A percentile compares a stretch with the other conserved stretches of the same genome.
Conservation (phyloP, 2,888 invertebrate genomes). For the Papilio gigon region DNA sequence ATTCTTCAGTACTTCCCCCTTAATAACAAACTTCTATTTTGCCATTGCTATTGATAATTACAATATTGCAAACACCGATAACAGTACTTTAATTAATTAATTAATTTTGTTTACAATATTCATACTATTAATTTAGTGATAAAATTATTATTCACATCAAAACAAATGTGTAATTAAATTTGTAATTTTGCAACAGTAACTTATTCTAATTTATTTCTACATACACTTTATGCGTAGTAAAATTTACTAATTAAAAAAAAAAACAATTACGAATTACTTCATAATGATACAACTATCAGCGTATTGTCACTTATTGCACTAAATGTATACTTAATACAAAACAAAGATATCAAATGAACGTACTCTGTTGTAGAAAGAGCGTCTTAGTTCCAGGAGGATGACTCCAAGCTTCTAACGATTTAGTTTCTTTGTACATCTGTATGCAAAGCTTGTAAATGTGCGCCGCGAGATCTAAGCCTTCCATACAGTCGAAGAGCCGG, state of each 20-base stretch:
- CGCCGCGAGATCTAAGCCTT: constrained; percentile 67
- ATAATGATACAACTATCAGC: constrained; percentile 1
- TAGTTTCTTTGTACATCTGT: constrained; percentile 75
- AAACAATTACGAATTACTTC: neutral
- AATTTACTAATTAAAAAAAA: neutral
- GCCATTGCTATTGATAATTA: neutral
- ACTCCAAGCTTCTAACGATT: constrained; percentile 75
- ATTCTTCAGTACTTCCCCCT: neutral
- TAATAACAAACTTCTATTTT: neutral
- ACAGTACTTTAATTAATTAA: neutral
- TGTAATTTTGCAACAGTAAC: neutral
- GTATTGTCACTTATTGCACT: constrained; percentile 7
- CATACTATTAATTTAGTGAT: neutral
- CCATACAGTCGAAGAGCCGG: constrained; percentile 72
- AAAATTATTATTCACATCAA: neutral
- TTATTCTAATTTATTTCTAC: neutral
- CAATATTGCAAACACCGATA: neutral
- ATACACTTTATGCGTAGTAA: neutral
- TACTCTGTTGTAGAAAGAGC: constrained; percentile 77
- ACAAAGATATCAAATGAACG: constrained; percentile 41
- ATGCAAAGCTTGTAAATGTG: constrained; percentile 76
- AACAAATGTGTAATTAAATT: neutral
- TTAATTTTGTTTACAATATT: neutral
- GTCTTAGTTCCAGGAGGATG: constrained; percentile 74
- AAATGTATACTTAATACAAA: constrained; percentile 1